phyloP scores from a whole-genome alignment of 1,140 invertebrate species.

The Atta cephalotes region DNA sequence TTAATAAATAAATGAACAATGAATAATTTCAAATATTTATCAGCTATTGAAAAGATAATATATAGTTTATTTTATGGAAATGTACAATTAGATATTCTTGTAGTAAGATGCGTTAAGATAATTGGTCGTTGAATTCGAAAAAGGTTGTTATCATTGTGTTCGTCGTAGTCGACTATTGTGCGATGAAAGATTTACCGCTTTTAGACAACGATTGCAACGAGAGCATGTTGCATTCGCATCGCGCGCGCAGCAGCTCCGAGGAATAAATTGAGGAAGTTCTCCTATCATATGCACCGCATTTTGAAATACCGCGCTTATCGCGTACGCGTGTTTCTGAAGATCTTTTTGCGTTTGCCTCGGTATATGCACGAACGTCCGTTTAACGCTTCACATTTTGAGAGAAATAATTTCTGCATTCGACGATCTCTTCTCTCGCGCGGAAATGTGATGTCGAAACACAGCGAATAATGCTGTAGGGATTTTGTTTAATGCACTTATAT shows the following conservation, averaged over 20 bases:
- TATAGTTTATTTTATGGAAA: background rate
- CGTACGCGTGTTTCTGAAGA: slow-evolving; percentile 25
- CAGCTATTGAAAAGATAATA: background rate
- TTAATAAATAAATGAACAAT: background rate
- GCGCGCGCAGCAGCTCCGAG: slow-evolving; percentile 17
- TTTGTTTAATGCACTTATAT: background rate
- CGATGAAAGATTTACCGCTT: slow-evolving; percentile 45
- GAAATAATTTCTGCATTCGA: slow-evolving; percentile 34
- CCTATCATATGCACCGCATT: slow-evolving; percentile 12
- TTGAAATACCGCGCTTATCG: slow-evolving; percentile 58
- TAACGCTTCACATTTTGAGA: slow-evolving; percentile 6
- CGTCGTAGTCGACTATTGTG: slow-evolving; percentile 24
- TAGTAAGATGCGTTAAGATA: background rate
- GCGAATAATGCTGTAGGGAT: background rate
- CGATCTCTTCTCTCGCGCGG: background rate
- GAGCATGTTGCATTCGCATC: slow-evolving; percentile 36
- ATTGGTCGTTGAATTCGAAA: slow-evolving; percentile 26
- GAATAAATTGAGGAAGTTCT: slow-evolving; percentile 61
- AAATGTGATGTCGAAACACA: slow-evolving; percentile 6
- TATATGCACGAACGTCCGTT: slow-evolving; percentile 9
- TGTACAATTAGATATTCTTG: slow-evolving; percentile 7
- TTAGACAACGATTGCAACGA: background rate
- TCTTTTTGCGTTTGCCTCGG: slow-evolving; percentile 2
- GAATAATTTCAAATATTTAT: background rate
- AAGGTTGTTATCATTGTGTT: slow-evolving; percentile 9